phyloP scores from a whole-genome alignment of 2,113 vertebrate species.

The Hirundichthys speculiger region DNA sequence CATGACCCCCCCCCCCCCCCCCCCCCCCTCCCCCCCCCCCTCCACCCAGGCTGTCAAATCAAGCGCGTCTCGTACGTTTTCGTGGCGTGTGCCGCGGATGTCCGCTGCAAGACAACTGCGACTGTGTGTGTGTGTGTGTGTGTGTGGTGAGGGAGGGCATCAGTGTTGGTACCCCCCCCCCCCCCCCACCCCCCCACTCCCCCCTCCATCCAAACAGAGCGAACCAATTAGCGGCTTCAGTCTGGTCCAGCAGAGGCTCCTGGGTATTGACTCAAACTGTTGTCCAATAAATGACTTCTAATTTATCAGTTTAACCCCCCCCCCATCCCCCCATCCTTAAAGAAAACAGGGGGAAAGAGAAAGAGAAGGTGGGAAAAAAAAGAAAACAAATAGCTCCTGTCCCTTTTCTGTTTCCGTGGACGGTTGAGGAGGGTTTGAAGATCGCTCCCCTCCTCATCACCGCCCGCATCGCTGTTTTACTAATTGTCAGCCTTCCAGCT shows the following conservation, averaged over 20 bases:
- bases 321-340: constrained; percentile 62
- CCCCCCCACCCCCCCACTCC: constrained; percentile 38
- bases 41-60: constrained; percentile 85
- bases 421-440: neutral
- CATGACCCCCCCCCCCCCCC: constrained; percentile 76
- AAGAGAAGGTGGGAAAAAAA: constrained; percentile 36
- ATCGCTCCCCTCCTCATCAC: neutral
- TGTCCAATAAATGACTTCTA: constrained; percentile 98
- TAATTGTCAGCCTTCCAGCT: constrained; percentile 58
- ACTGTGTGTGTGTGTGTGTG: constrained; percentile 12
- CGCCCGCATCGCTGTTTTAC: constrained; percentile 28
- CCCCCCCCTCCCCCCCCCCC: neutral
- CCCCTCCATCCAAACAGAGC: constrained; percentile 84
- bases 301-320: constrained; percentile 99
- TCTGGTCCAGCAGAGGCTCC: constrained; percentile 87
- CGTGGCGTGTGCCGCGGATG: constrained; percentile 71
- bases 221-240: constrained; percentile 93
- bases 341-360: constrained; percentile 38
- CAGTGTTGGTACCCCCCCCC: constrained; percentile 74
- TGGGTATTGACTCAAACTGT: constrained; percentile 89
- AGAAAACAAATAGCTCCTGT: constrained; percentile 37
- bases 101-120: constrained; percentile 17
- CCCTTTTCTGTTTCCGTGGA: constrained; percentile 42
- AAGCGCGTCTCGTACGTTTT: constrained; percentile 92
- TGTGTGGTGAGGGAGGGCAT: neutral